These are phyloP conservation scores for Xenops minutus DNA, from an alignment of 2,797 vertebrate genomes.

Conservation along the genomic window DNA sequence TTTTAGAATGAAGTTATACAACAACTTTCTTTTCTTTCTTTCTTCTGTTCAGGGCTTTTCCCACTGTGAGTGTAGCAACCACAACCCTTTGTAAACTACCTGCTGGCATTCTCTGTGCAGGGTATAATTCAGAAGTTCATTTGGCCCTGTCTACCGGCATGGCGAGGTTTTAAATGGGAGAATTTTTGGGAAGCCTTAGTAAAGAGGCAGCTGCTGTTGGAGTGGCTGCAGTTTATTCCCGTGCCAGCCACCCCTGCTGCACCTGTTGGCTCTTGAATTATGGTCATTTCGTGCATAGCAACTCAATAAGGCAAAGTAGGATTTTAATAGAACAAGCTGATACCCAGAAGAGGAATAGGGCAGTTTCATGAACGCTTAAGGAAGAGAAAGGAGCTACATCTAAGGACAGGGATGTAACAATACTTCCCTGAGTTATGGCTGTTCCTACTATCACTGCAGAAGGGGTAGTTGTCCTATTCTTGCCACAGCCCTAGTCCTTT, in stretches of 20 bases:
- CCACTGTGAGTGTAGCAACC: neutral
- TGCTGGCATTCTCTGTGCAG: neutral
- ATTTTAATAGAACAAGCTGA: conserved; percentile 47
- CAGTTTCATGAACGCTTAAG: neutral
- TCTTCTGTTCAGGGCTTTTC: neutral
- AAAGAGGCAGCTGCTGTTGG: conserved; percentile 62
- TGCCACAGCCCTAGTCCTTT: neutral
- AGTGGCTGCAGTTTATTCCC: conserved; percentile 45
- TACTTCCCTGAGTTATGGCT: neutral
- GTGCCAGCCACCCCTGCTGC: conserved; percentile 35
- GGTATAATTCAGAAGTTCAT: neutral
- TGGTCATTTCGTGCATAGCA: conserved; percentile 32
- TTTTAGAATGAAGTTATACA: neutral
- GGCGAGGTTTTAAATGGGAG: conserved; percentile 32
- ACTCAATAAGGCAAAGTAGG: conserved; percentile 59
- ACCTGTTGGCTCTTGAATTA: conserved; percentile 73
- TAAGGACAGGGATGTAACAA: neutral
- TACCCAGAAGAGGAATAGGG: neutral
- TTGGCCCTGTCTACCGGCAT: conserved; percentile 3
- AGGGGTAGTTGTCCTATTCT: neutral
- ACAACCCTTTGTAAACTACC: neutral
- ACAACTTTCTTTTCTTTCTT: neutral
- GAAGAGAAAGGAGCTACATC: neutral
- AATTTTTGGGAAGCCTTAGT: conserved; percentile 51
- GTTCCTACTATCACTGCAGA: neutral